Base-by-base conservation (phyloP, 2,888 invertebrate species). In the Parnassius mnemosyne region DNA sequence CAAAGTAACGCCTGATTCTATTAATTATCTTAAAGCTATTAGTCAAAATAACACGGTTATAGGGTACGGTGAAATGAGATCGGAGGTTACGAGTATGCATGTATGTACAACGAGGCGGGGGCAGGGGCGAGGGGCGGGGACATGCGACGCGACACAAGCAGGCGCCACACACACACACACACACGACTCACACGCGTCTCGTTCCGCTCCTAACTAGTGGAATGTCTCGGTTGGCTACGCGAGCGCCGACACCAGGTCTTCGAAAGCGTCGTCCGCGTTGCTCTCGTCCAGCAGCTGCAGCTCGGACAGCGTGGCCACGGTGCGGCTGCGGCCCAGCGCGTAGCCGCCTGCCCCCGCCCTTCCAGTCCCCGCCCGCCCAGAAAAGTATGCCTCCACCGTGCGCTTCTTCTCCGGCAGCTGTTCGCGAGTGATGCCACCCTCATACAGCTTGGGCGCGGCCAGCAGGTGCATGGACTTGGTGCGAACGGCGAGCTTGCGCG, bases 241-340 rank as follows among this genome's bases (percentile, higher is more conserved):
- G 80, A 91, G 89, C 85, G 84, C 92, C 89, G 93, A 92, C 92
- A 97, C 96, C 75, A 97, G 93, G 86, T 95, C 95, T 83, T 97
- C 97, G 92, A 97, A 97, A 71, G 96, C 96, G 90, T 95, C 95
- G 82, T 97, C 97, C 66, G 97, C 95, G 88, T 97, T 96, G 86
- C 92, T 94, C 84, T 96, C 96, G 85, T 95, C 96, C 78, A 94
- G 92, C 79, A 93, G 87, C 78, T 93, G 86, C 80, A 94, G 80
- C 83, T 94, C 93, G 60, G 94, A 90, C 69, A 96, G 93, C 68
- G 95, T 94, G 9, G 95, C 95, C 93, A 96, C 93, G 47, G 96
- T 96, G 76, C 94, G 94, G 83, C 96, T 96, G 74, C 96, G 93
- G 65, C 94, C 93, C 73, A 96, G 84, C 61, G 93, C 92, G 70